A percentile compares a stretch with the other conserved stretches of the same genome.
Conservation (phyloP, 2,888 invertebrate species). For the Diloba caeruleocephala region DNA sequence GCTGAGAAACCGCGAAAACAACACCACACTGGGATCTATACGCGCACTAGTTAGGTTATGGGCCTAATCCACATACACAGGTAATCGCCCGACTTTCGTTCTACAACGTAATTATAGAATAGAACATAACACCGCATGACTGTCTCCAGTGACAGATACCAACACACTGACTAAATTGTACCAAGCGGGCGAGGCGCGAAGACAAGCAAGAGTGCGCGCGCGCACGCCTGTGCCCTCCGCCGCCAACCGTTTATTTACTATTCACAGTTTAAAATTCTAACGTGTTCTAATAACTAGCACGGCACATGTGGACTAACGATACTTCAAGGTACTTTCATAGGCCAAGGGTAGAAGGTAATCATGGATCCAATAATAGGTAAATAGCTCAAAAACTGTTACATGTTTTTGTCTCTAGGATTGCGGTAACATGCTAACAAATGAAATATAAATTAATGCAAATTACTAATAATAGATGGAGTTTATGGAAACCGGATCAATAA, state of each 20-base stretch:
- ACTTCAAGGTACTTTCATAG: slow-evolving; percentile 60
- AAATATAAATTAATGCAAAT: slow-evolving; percentile 42
- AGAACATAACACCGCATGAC: slow-evolving; percentile 73
- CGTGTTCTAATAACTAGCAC: slow-evolving; percentile 83
- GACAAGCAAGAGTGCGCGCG: slow-evolving; percentile 71
- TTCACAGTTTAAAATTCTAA: slow-evolving; percentile 83
- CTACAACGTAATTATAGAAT: slow-evolving; percentile 59
- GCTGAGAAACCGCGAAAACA: slow-evolving; percentile 63
- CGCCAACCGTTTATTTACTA: slow-evolving; percentile 85
- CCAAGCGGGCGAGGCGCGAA: slow-evolving; percentile 56
- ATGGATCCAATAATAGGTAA: neutral
- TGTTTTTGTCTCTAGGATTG: neutral
- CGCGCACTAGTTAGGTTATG: slow-evolving; percentile 31
- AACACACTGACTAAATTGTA: slow-evolving; percentile 81
- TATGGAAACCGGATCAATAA: slow-evolving; percentile 42
- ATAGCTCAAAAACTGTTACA: neutral
- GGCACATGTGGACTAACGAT: slow-evolving; percentile 67
- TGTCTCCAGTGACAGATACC: slow-evolving; percentile 80
- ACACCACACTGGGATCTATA: slow-evolving; percentile 59
- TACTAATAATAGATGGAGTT: slow-evolving; percentile 2
- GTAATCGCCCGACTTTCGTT: slow-evolving; percentile 61
- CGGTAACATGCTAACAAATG: slow-evolving; percentile 3
- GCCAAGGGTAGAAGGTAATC: slow-evolving; percentile 35
- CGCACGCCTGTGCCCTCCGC: slow-evolving; percentile 76
- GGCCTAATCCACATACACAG: slow-evolving; percentile 60